A percentile compares a stretch with the other conserved stretches of the same genome.
These are phyloP conservation scores for Aplysina aerophoba DNA, from an alignment of 37 sponge, comb jelly and placozoan genomes.

Conservation along the genomic window DNA sequence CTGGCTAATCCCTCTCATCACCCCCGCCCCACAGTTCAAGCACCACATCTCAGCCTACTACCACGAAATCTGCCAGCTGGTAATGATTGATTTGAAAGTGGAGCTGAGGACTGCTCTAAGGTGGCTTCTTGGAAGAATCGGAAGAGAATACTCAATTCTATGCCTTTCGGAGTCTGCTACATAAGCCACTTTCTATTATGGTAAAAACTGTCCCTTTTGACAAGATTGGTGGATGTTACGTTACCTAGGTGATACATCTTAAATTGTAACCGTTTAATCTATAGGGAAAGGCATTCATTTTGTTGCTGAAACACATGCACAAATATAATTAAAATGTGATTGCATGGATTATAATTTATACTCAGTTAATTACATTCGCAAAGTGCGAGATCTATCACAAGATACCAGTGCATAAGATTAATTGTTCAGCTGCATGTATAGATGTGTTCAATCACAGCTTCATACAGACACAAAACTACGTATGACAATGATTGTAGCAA, in stretches of 20 bases:
- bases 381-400: no score
- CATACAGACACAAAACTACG: no score
- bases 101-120: slow-evolving; percentile 57
- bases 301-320: background rate
- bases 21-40: slow-evolving; percentile 55
- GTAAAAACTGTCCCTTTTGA: no score
- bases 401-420: no score
- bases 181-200: no score
- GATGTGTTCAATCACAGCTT: no score
- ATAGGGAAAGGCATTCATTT: background rate
- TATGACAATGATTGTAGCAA: no score
- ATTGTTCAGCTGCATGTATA: no score
- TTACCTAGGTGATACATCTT: no score
- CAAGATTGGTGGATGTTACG: no score
- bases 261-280: background rate
- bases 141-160: slow-evolving; percentile 50
- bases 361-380: no score
- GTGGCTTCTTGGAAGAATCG: slow-evolving; percentile 51
- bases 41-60: slow-evolving; percentile 43
- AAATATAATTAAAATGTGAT: slow-evolving; percentile 15
- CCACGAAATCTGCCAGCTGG: slow-evolving; percentile 43
- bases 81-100: slow-evolving; percentile 64
- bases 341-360: no score
- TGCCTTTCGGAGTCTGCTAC: background rate
- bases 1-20: background rate